These are phyloP conservation scores for Neosilurus mollespiculum DNA, from an alignment of 2,797 vertebrate species.

Conservation along the genomic window DNA sequence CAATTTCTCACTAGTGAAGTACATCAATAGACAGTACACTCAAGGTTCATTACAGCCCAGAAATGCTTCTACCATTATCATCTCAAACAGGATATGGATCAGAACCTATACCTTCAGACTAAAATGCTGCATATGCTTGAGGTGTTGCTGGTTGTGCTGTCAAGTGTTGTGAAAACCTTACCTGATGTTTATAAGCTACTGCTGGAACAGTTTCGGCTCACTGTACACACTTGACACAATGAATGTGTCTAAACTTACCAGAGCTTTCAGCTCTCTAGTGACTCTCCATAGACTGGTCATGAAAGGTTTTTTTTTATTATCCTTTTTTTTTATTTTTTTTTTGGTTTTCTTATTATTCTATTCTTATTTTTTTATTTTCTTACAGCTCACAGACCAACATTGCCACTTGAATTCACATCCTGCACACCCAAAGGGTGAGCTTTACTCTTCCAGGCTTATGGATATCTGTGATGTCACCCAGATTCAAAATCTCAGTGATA, in stretches of 20 bases:
- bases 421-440: neutral
- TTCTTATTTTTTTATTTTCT: neutral
- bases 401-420: neutral
- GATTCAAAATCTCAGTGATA: neutral
- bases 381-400: neutral
- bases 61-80: neutral
- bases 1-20: slow-evolving; percentile 23
- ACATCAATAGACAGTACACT: slow-evolving; percentile 1
- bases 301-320: neutral
- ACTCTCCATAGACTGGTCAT: too few species aligned
- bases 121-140: neutral
- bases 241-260: neutral
- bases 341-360: too few species aligned
- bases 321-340: too few species aligned
- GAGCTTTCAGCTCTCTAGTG: neutral
- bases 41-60: neutral
- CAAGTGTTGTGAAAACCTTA: neutral
- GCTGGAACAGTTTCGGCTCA: neutral
- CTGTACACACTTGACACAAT: neutral
- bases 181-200: neutral
- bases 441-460: neutral
- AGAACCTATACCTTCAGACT: neutral
- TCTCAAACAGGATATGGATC: neutral
- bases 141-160: neutral
- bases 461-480: neutral